These are phyloP conservation scores for Synanthedon tipuliformis DNA, from an alignment of 2,888 invertebrate species.

Conservation along the genomic window DNA sequence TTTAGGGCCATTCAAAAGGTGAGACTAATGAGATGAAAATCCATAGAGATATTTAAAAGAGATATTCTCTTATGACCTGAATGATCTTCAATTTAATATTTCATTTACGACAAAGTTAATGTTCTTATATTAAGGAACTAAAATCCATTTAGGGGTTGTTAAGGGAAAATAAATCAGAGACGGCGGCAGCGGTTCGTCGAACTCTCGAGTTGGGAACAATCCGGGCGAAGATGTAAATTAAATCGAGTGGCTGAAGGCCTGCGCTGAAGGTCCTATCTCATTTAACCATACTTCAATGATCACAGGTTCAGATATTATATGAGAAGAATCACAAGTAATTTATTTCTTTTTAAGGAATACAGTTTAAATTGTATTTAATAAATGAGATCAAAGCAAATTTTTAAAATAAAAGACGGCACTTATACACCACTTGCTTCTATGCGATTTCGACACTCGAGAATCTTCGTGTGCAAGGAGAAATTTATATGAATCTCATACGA, in stretches of 20 bases:
- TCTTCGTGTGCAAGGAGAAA: too few species aligned
- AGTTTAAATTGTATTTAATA: too few species aligned
- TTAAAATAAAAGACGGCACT: too few species aligned
- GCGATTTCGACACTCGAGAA: too few species aligned
- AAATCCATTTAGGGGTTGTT: slow-evolving; percentile 52
- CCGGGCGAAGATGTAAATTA: slow-evolving; percentile 61
- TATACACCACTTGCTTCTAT: too few species aligned
- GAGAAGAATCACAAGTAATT: too few species aligned
- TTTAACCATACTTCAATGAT: neutral
- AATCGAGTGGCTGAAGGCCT: slow-evolving; percentile 42
- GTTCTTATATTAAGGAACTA: slow-evolving; percentile 41
- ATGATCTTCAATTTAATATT: slow-evolving; percentile 5
- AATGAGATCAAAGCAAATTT: too few species aligned
- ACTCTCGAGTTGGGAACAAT: slow-evolving; percentile 56
- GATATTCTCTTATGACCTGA: slow-evolving; percentile 13
- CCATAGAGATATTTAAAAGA: slow-evolving; percentile 11
- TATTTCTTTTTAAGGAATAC: too few species aligned
- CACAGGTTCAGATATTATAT: neutral
- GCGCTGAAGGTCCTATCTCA: neutral
- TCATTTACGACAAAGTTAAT: slow-evolving; percentile 19
- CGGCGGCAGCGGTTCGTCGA: slow-evolving; percentile 48
- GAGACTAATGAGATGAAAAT: too few species aligned
- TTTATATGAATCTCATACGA: too few species aligned
- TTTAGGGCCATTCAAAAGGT: too few species aligned
- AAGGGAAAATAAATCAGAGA: slow-evolving; percentile 58